phyloP scores from a whole-genome alignment of 2,888 invertebrate genomes.

The Dasypolia templi region DNA sequence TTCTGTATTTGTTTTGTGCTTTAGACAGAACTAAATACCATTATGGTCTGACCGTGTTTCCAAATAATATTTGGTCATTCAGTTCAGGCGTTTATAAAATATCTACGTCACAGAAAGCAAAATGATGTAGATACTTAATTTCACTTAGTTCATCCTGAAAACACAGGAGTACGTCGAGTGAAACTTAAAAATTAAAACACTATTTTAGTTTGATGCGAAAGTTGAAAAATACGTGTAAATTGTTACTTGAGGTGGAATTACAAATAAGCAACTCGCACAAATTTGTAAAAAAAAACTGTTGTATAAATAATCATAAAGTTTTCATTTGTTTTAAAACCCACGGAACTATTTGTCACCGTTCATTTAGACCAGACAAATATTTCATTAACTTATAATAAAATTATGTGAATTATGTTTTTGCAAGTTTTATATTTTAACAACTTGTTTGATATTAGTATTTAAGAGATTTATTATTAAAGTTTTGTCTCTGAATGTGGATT shows the following conservation, averaged over 20 bases:
- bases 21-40: not conserved
- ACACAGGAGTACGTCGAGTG: not conserved
- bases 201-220: not conserved
- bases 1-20: slow-evolving; percentile 9
- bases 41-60: not conserved
- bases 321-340: not conserved
- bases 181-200: not conserved
- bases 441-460: slow-evolving; percentile 43
- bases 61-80: not conserved
- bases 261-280: not conserved
- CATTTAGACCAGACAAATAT: not conserved
- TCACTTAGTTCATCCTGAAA: slow-evolving; percentile 2
- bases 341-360: not conserved
- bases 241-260: not conserved
- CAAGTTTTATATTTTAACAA: slow-evolving; percentile 37
- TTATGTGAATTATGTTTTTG: slow-evolving; percentile 8
- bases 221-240: not conserved
- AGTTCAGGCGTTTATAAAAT: slow-evolving; percentile 4
- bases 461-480: slow-evolving; percentile 23
- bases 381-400: not conserved
- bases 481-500: slow-evolving; percentile 53
- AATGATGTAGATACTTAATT: slow-evolving; percentile 22
- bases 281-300: not conserved
- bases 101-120: slow-evolving; percentile 3
- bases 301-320: not conserved